phyloP scores from a whole-genome alignment of 2,113 vertebrate genomes.

The Orientallactaga bullata region DNA sequence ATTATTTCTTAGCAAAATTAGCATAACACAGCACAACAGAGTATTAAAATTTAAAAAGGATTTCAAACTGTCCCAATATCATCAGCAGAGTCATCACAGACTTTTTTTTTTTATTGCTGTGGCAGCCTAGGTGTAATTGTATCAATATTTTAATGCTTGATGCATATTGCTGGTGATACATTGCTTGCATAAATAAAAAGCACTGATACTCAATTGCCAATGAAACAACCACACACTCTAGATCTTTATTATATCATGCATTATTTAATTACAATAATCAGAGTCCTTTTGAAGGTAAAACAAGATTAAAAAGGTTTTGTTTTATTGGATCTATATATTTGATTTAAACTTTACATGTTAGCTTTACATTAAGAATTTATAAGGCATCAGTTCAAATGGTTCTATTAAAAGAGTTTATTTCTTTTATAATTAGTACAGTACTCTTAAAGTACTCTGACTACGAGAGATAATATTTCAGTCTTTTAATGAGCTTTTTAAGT shows the following conservation, averaged over 20 bases:
- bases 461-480: slow-evolving; percentile 92
- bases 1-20: slow-evolving; percentile 87
- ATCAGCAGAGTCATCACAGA: slow-evolving; percentile 85
- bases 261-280: slow-evolving; percentile 94
- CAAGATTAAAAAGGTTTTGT: slow-evolving; percentile 93
- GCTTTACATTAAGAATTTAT: slow-evolving; percentile 95
- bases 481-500: slow-evolving; percentile 93
- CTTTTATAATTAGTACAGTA: slow-evolving; percentile 91
- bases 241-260: slow-evolving; percentile 92
- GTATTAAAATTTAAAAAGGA: slow-evolving; percentile 92
- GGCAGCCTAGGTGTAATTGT: slow-evolving; percentile 90
- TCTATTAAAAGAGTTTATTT: slow-evolving; percentile 93
- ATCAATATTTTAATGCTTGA: slow-evolving; percentile 92
- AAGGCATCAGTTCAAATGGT: slow-evolving; percentile 90
- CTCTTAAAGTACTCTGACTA: slow-evolving; percentile 90
- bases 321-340: slow-evolving; percentile 94
- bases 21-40: slow-evolving; percentile 87
- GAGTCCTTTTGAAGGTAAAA: slow-evolving; percentile 90
- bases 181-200: slow-evolving; percentile 91
- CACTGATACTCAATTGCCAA: slow-evolving; percentile 90
- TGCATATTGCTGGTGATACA: slow-evolving; percentile 89
- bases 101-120: slow-evolving; percentile 88
- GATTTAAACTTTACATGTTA: slow-evolving; percentile 93
- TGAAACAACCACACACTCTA: slow-evolving; percentile 90
- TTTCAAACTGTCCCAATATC: slow-evolving; percentile 85